Percentiles rank a stretch among this genome's conserved stretches.
Conservation (phyloP, 2,797 vertebrate species). For the Alcedo atthis region DNA sequence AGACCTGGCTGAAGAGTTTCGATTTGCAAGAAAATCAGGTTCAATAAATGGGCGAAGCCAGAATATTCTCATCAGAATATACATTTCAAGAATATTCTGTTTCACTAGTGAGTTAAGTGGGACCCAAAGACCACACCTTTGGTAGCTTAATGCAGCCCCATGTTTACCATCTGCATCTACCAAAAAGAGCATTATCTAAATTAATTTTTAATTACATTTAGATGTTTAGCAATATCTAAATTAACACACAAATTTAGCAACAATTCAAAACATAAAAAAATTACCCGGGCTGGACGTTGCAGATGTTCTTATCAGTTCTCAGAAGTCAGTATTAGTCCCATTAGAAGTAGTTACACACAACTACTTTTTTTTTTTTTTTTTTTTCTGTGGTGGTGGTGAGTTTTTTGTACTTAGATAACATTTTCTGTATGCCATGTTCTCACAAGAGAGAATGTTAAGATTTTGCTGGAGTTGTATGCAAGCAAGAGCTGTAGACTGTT, state of each 20-base stretch:
- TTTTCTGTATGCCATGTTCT: background rate
- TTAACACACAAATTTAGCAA: background rate
- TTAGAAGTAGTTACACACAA: background rate
- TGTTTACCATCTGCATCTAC: background rate
- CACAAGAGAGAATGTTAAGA: background rate
- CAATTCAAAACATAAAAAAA: background rate
- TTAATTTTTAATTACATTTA: background rate
- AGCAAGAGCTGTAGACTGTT: background rate
- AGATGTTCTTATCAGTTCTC: background rate
- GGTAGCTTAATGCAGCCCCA: background rate
- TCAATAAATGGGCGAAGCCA: background rate
- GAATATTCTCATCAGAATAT: background rate
- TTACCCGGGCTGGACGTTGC: background rate
- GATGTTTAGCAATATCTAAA: background rate
- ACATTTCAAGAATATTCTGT: background rate
- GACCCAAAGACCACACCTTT: background rate
- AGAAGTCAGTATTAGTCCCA: background rate
- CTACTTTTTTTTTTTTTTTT: too few species aligned
- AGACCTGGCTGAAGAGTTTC: background rate
- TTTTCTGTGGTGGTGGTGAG: background rate
- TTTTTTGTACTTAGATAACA: background rate
- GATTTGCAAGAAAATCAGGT: background rate
- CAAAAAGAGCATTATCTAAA: background rate
- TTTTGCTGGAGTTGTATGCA: background rate
- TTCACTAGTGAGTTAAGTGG: background rate